phyloP scores from a whole-genome alignment of 2,888 invertebrate species.

The Hedychridium roseum region DNA sequence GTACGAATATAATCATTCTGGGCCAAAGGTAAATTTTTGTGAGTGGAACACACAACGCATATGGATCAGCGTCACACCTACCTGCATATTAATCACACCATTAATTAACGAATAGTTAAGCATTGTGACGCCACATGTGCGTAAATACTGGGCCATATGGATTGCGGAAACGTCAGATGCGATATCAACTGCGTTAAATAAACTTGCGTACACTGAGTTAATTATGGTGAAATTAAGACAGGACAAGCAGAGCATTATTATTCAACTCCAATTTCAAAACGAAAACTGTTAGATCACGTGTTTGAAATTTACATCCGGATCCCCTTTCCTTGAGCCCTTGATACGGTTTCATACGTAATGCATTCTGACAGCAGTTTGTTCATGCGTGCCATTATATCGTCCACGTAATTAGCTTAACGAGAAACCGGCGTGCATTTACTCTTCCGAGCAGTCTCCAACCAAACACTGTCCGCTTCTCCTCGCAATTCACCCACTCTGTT shows the following conservation, averaged over 20 bases:
- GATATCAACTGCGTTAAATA: no score
- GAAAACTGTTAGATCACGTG: no score
- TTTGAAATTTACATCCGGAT: no score
- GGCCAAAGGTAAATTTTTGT: neutral
- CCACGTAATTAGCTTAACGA: slow-evolving; percentile 20
- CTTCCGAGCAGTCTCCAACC: neutral
- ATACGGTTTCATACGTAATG: no score
- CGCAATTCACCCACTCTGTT: no score
- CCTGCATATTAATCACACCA: slow-evolving; percentile 33
- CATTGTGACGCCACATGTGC: slow-evolving; percentile 33
- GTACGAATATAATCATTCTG: slow-evolving; percentile 11
- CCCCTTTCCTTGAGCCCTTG: no score
- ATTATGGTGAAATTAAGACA: no score
- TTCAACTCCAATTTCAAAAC: no score
- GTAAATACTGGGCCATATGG: slow-evolving; percentile 38
- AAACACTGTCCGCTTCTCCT: no score
- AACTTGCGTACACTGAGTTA: no score
- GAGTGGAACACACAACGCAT: slow-evolving; percentile 15
- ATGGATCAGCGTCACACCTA: slow-evolving; percentile 28
- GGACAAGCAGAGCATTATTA: no score
- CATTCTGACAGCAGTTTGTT: slow-evolving; percentile 1
- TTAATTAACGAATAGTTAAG: slow-evolving; percentile 42
- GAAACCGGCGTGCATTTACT: slow-evolving; percentile 10
- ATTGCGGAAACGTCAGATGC: no score
- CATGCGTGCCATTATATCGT: slow-evolving; percentile 17